These are phyloP conservation scores for Myiozetetes cayanensis DNA, from an alignment of 2,113 vertebrate genomes.

Conservation along the genomic window DNA sequence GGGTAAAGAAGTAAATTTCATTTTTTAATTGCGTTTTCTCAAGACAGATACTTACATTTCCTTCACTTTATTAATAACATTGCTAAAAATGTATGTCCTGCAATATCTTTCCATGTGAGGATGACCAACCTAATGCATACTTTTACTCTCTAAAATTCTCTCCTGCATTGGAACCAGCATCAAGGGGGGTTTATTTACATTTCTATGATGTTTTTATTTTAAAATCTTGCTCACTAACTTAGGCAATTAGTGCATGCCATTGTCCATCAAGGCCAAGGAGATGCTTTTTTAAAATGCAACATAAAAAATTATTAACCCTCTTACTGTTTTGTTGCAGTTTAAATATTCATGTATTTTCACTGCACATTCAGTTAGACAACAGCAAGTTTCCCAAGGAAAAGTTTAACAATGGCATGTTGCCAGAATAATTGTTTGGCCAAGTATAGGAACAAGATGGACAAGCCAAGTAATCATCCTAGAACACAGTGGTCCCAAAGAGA, in stretches of 20 bases:
- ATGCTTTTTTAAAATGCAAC: not conserved
- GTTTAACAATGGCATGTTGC: not conserved
- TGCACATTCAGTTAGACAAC: not conserved
- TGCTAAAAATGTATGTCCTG: not conserved
- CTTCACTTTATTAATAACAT: not conserved
- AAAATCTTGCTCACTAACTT: not conserved
- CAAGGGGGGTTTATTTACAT: not conserved
- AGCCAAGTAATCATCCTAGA: constrained; percentile 19
- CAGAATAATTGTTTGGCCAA: not conserved
- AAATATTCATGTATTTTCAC: not conserved
- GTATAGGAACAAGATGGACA: not conserved
- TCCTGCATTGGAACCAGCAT: not conserved
- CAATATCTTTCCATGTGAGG: not conserved
- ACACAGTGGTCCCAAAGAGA: constrained; percentile 21
- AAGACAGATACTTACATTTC: not conserved
- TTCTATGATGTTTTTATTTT: not conserved
- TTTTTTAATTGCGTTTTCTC: not conserved
- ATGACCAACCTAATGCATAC: not conserved
- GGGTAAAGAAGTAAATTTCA: not conserved
- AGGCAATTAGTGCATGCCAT: not conserved
- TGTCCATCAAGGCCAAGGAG: not conserved
- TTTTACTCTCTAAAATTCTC: not conserved
- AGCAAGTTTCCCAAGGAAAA: not conserved
- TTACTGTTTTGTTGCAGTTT: not conserved
- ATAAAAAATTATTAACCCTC: not conserved